These are phyloP conservation scores for Diadophis punctatus DNA, from an alignment of 2,113 vertebrate genomes.

Conservation along the genomic window DNA sequence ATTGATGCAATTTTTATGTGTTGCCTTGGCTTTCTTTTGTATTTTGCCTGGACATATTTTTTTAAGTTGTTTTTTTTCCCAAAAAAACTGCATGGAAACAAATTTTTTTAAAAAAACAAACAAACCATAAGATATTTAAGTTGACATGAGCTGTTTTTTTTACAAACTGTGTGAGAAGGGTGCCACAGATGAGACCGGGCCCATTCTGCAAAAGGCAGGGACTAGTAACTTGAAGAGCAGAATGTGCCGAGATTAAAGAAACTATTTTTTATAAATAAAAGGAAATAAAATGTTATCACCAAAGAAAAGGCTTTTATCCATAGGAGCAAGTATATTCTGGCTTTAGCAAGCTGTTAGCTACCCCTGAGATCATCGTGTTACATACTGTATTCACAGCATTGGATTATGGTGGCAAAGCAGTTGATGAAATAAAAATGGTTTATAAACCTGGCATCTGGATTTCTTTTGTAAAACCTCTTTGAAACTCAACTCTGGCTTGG, in stretches of 20 bases:
- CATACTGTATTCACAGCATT: slow-evolving; percentile 71
- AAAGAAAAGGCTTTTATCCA: slow-evolving; percentile 65
- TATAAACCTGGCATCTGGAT: slow-evolving; percentile 45
- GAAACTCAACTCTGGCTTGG: neutral
- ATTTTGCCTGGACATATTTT: slow-evolving; percentile 66
- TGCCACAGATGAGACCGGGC: slow-evolving; percentile 44
- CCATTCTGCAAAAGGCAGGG: slow-evolving; percentile 47
- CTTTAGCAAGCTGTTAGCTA: slow-evolving; percentile 75
- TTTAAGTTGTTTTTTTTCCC: slow-evolving; percentile 47
- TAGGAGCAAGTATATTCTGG: slow-evolving; percentile 69
- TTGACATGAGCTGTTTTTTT: slow-evolving; percentile 55
- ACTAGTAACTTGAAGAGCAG: slow-evolving; percentile 49
- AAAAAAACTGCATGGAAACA: slow-evolving; percentile 66
- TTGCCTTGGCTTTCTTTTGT: slow-evolving; percentile 66
- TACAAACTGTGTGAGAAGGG: slow-evolving; percentile 47
- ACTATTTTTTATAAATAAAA: slow-evolving; percentile 64
- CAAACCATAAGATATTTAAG: slow-evolving; percentile 58
- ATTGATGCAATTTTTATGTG: slow-evolving; percentile 71
- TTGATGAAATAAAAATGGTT: slow-evolving; percentile 75
- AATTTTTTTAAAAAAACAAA: slow-evolving; percentile 11
- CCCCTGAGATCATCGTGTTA: slow-evolving; percentile 72
- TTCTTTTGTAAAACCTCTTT: neutral
- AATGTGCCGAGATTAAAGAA: slow-evolving; percentile 51
- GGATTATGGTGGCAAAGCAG: slow-evolving; percentile 71
- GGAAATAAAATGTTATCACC: slow-evolving; percentile 52